Evolutionary conservation across 2,888 invertebrate genomes (phyloP), one percentile per base, ranked within the genome.

Genomic region (Shargacucullia verbasci): DNA sequence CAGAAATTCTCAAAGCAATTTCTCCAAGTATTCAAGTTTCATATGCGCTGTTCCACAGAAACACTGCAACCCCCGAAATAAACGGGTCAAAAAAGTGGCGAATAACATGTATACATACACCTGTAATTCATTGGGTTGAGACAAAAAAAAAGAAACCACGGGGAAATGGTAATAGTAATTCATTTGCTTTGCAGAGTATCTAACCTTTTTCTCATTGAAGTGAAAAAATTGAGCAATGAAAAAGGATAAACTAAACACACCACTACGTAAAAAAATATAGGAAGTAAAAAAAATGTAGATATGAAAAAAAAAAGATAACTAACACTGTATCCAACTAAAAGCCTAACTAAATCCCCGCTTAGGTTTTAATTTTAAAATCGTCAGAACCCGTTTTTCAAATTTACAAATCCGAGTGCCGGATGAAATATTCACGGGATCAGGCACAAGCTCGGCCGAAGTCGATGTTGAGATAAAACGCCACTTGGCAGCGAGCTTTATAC

Each of bases 381-480:
- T 15, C 20, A 10, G 33, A 33, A n/a, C 44, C 12, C 44, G 31
- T 57, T 39, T 38, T 12, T 48, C 14, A 11, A 15, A 39, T 12
- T 55, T 12, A 47, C 20, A 27, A 65, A 37, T 45, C 29, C 13
- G 33, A 68, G 40, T 38, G 43, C 9, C 10, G 15, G 15, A 55
- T 60, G 4, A 47, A 65, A 67, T 67, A 60, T 55, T 67, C 39
- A 60, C 25, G 25, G 20, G 20, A 44, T 46, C 15, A 41, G 48
- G 58, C 62, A 68, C 67, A 14, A 54, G 34, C 41, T 59, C 41
- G 38, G 34, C 48, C 34, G n/a, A 44, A 67, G 45, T 64, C 44
- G 54, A 37, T 55, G 49, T 44, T 49, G 55, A 43, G 43, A 37
- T 50, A 50, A 43, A 67, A 41, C 29, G 25, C 25, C 35, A 44